A percentile compares a stretch with the other conserved stretches of the same genome.
Evolutionary conservation across 2,797 vertebrate species (phyloP).

Genomic region (Gastrophryne carolinensis): DNA sequence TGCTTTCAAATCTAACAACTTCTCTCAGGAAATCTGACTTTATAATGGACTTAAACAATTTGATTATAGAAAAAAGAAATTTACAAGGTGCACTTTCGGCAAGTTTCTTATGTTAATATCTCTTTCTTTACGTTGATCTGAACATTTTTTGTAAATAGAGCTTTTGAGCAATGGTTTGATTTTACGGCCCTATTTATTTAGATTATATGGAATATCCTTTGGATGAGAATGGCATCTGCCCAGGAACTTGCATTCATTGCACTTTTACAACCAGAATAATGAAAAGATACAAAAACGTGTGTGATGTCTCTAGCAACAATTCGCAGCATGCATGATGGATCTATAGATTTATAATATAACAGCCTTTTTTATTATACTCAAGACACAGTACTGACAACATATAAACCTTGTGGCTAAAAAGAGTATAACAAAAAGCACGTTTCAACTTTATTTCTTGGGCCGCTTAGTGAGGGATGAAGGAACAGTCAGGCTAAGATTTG

Average conservation of each 20-base stretch:
- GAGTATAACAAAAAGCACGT: no score
- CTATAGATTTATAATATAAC: no score
- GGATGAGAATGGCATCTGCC: constrained; percentile 52
- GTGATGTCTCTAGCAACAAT: constrained; percentile 40
- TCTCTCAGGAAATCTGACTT: constrained; percentile 4
- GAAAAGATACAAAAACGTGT: constrained; percentile 31
- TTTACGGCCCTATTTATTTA: constrained; percentile 58
- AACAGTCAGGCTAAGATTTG: no score
- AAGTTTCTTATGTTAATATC: constrained; percentile 53
- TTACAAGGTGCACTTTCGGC: constrained; percentile 19
- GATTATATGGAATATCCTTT: constrained; percentile 53
- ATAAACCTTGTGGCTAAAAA: no score
- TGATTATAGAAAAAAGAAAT: background rate
- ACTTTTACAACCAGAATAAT: constrained; percentile 45
- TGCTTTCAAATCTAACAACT: background rate
- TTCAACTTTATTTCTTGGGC: no score
- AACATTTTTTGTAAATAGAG: constrained; percentile 51
- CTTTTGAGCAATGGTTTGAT: constrained; percentile 57
- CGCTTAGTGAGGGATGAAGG: no score
- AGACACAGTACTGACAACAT: no score
- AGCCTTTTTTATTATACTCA: no score
- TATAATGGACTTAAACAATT: constrained; percentile 14
- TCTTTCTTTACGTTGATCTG: constrained; percentile 56
- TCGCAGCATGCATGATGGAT: constrained; percentile 49
- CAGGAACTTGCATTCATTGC: constrained; percentile 44